A percentile compares a stretch with the other conserved stretches of the same genome.
phyloP scores from a whole-genome alignment of 2,888 invertebrate genomes.

The Clunio marinus region DNA sequence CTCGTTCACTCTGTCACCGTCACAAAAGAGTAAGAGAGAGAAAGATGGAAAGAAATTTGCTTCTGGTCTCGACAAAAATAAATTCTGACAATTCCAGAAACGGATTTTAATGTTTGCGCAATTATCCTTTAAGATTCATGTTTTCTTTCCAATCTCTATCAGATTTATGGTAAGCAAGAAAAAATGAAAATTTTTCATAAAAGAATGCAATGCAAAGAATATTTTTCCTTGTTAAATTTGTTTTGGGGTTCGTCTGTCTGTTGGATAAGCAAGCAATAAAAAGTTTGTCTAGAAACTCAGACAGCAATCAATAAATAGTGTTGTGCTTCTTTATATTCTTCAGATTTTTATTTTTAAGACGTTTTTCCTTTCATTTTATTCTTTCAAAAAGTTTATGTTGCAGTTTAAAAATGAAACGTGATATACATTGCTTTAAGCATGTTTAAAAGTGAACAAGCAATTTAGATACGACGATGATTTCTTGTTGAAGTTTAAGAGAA shows the following conservation, averaged over 20 bases:
- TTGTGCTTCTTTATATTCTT: not conserved
- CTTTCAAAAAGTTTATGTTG: not conserved
- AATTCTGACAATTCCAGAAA: constrained; percentile 12
- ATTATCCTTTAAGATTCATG: not conserved
- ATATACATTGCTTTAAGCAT: too few relatives aligned
- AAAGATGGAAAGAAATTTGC: not conserved
- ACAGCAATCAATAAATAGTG: constrained; percentile 35
- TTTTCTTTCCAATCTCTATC: not conserved
- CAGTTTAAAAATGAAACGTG: not conserved
- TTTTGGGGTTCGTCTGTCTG: not conserved
- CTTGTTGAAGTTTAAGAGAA: too few relatives aligned
- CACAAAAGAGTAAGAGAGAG: too few relatives aligned
- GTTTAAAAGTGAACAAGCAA: too few relatives aligned
- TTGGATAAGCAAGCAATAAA: constrained; percentile 9
- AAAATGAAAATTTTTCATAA: not conserved
- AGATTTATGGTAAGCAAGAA: not conserved
- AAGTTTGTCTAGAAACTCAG: constrained; percentile 32
- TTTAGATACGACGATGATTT: not conserved
- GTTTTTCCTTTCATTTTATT: not conserved
- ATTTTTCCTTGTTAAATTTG: constrained; percentile 13
- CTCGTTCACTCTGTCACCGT: not conserved
- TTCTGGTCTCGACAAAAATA: not conserved
- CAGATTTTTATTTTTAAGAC: too few relatives aligned
- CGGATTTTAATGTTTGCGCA: not conserved
- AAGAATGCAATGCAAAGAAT: not conserved